Evolutionary conservation across 2,888 invertebrate genomes (phyloP), one percentile per base, ranked within the genome.

Genomic region (Rosalia funebris): DNA sequence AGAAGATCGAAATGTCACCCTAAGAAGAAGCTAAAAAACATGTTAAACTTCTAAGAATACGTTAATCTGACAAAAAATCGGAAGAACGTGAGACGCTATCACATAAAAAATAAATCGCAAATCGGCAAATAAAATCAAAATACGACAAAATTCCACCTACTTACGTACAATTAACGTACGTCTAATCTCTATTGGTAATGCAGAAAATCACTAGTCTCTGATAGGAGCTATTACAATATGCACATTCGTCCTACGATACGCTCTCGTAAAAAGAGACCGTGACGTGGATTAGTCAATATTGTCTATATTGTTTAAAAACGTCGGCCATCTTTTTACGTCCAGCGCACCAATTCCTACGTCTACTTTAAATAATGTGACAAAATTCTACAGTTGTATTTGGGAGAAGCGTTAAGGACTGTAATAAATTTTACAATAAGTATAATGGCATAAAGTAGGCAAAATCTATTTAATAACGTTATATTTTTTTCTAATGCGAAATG

Each of bases 121-220:
- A 79, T 75, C 64, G 58, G 77, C 77, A 75, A 77, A 76, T 75
- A 62, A 78, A 70, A 71, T 39, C 52, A 53, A n/a, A 65, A 57
- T 52, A 63, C 66, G 71, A 66, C 65, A 65, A 68, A 64, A 70
- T 69, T 63, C 63, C 66, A 70, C 70, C 76, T 76, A 78, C 76
- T 74, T 75, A 76, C 75, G 75, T 72, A 77, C 71, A 74, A 75
- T 65, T 66, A 75, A 76, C 74, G 71, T 72, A 74, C 69, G 68
- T 71, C 74, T 75, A 75, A 72, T 52, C 14, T 56, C 73, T 75
- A 72, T 71, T 63, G 32, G 69, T 68, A 73, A 73, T 77, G 75
- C 75, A 75, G 71, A 72, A n/a, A 71, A 67, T 59, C 62, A 70
- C 71, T 73, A 71, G 66, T 73, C 71, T 68, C 69, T 7, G 60